These are phyloP conservation scores for Poecilia picta DNA, from an alignment of 2,797 vertebrate genomes.

Conservation along the genomic window DNA sequence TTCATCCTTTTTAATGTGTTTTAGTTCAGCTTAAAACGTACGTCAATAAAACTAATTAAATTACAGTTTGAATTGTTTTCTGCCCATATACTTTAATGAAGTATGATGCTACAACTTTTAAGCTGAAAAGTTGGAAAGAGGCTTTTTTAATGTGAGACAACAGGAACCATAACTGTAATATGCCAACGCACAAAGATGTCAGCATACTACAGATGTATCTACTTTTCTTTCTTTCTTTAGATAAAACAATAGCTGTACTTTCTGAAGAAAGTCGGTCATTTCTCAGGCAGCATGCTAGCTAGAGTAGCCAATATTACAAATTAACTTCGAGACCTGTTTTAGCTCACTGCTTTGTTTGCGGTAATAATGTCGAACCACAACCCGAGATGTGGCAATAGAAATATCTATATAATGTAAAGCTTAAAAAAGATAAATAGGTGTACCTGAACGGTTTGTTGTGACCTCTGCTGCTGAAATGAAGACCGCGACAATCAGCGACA, in stretches of 20 bases:
- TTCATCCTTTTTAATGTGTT: neutral
- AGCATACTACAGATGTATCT: too few species aligned
- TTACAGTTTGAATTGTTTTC: neutral
- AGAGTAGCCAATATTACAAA: neutral
- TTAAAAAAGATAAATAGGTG: neutral
- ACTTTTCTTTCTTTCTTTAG: neutral
- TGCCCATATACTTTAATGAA: too few species aligned
- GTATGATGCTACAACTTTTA: neutral
- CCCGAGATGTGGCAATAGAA: fast-evolving
- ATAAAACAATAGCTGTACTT: neutral
- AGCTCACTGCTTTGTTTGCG: neutral
- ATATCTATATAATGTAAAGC: fast-evolving
- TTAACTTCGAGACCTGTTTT: neutral
- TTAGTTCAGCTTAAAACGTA: neutral
- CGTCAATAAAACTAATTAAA: neutral
- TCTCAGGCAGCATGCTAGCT: constrained; percentile 28
- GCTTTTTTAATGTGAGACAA: neutral
- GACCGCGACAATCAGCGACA: constrained; percentile 33
- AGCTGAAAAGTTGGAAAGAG: neutral
- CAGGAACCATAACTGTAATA: neutral
- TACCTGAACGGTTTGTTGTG: constrained; percentile 71
- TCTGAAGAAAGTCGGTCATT: neutral
- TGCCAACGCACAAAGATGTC: neutral
- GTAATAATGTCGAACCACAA: fast-evolving
- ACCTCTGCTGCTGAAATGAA: constrained; percentile 59